phyloP scores from a whole-genome alignment of 1,140 invertebrate species.

The Contarinia nasturtii region DNA sequence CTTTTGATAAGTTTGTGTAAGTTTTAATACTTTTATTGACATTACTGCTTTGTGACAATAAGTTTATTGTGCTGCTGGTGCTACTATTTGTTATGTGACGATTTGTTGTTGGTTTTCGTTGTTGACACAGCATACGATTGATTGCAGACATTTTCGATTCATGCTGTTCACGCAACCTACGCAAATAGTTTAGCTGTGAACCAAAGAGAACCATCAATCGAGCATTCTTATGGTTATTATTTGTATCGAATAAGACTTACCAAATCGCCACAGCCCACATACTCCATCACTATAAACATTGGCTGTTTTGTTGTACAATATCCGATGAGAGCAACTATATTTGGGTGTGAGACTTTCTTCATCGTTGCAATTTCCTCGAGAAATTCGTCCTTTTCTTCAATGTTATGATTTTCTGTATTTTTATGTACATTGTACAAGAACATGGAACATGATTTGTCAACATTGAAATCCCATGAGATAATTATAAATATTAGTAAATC shows the following conservation, averaged over 20 bases:
- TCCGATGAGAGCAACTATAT: slow-evolving; percentile 58
- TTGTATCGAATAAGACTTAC: slow-evolving; percentile 30
- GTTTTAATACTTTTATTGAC: background rate
- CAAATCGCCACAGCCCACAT: slow-evolving; percentile 57
- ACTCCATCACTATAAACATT: slow-evolving; percentile 58
- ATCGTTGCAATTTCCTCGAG: slow-evolving; percentile 60
- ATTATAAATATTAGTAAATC: slow-evolving; percentile 2
- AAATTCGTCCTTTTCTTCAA: slow-evolving; percentile 42
- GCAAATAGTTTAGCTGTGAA: slow-evolving; percentile 1
- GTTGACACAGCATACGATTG: slow-evolving; percentile 4
- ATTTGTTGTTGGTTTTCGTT: background rate
- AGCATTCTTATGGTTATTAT: too few species aligned
- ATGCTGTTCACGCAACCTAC: background rate
- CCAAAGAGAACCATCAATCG: background rate
- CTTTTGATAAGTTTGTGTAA: background rate
- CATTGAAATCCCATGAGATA: background rate
- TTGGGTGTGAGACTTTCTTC: slow-evolving; percentile 59
- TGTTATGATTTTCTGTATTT: slow-evolving; percentile 24
- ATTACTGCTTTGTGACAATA: background rate
- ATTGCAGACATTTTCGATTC: slow-evolving; percentile 11
- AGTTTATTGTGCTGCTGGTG: slow-evolving; percentile 1
- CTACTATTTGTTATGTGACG: background rate
- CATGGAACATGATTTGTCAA: too few species aligned
- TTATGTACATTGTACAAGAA: background rate
- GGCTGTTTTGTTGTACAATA: slow-evolving; percentile 52